Conservation (phyloP, 2,797 vertebrate species). For the Luscinia megarhynchos region DNA sequence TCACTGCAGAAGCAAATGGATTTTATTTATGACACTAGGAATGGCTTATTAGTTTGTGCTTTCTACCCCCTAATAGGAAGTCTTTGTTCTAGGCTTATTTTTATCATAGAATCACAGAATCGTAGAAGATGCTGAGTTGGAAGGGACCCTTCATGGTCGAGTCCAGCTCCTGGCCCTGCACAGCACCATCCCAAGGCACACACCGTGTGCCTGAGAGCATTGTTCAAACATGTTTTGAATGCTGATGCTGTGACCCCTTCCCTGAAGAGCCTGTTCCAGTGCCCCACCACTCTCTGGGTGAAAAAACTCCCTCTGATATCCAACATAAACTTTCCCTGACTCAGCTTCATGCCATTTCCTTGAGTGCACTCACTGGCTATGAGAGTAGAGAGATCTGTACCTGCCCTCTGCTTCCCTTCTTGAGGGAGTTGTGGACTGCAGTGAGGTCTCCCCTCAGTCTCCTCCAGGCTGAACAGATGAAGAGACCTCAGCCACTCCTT, state of each 20-base stretch:
- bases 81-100: background rate
- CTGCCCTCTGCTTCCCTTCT: background rate
- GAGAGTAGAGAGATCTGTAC: background rate
- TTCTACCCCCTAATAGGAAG: background rate
- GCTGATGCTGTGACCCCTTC: background rate
- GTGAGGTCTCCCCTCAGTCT: background rate
- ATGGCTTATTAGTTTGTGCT: background rate
- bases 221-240: background rate
- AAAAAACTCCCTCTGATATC: background rate
- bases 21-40: background rate
- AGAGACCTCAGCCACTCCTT: background rate
- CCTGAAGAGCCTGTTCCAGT: background rate
- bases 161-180: background rate
- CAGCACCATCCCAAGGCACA: background rate
- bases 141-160: rapidly evolving
- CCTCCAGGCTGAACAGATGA: background rate
- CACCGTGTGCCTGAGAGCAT: background rate
- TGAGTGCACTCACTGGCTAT: background rate
- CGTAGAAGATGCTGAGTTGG: background rate
- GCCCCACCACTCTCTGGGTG: background rate
- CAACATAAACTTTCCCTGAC: background rate
- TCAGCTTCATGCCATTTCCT: background rate
- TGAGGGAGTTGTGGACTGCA: too few relatives aligned
- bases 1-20: background rate
- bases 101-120: background rate